Evolutionary conservation across 2,888 invertebrate genomes (phyloP).

Genomic region (Oscheius myriophilus): DNA sequence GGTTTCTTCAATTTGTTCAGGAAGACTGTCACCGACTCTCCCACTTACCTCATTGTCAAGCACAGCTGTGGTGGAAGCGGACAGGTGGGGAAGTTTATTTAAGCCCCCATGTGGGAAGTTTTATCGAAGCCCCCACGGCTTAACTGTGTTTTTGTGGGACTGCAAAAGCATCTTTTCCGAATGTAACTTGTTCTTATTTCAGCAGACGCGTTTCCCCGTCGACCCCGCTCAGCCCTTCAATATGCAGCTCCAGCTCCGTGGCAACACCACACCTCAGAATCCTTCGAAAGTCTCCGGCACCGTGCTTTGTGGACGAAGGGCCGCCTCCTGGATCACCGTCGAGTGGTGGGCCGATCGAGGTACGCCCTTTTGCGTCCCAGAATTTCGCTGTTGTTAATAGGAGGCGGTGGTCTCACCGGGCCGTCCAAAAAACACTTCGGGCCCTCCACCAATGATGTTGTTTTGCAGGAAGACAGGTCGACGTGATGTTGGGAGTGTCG

Average conservation of each 20-base stretch:
- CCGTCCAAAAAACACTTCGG: too few species aligned
- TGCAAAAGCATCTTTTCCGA: too few species aligned
- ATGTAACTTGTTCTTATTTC: too few species aligned
- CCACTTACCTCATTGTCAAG: not conserved
- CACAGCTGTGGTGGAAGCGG: not conserved
- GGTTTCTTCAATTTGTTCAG: constrained; percentile 10
- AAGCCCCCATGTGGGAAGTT: too few species aligned
- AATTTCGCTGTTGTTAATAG: not conserved
- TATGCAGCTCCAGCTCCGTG: constrained; percentile 9
- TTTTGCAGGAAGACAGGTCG: constrained; percentile 7
- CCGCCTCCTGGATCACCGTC: constrained; percentile 7
- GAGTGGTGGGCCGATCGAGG: constrained; percentile 12
- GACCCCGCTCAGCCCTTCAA: constrained; percentile 1
- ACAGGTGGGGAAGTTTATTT: too few species aligned
- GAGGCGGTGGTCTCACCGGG: too few species aligned
- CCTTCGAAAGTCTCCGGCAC: constrained; percentile 1
- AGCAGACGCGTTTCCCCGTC: not conserved
- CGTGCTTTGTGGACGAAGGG: not conserved
- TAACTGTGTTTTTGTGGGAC: too few species aligned
- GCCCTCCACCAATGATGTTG: too few species aligned
- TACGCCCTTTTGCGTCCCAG: not conserved
- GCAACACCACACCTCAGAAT: too few species aligned
- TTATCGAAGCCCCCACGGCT: too few species aligned
- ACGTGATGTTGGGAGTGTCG: constrained; percentile 2
- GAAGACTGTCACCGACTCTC: not conserved